These are phyloP conservation scores for Drosophila austrosaltans DNA, from an alignment of 2,888 invertebrate species.

Conservation along the genomic window DNA sequence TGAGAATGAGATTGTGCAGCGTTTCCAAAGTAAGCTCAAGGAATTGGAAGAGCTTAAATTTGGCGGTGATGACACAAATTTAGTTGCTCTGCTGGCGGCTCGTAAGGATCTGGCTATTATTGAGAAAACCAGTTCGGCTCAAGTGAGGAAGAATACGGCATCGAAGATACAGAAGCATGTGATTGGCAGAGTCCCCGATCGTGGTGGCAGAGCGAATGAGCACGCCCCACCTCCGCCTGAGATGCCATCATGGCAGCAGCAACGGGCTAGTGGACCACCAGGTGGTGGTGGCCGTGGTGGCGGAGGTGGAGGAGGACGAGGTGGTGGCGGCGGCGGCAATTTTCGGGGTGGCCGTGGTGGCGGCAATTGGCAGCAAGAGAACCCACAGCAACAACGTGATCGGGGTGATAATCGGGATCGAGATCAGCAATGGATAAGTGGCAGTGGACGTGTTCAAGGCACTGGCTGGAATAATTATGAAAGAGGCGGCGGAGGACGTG, in stretches of 20 bases:
- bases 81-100: constrained; percentile 93
- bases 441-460: constrained; percentile 83
- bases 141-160: constrained; percentile 92
- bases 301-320: constrained; percentile 71
- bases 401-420: constrained; percentile 51
- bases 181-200: constrained; percentile 95
- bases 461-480: constrained; percentile 78
- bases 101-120: constrained; percentile 92
- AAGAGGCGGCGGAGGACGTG: constrained; percentile 68
- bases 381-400: constrained; percentile 65
- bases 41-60: constrained; percentile 77
- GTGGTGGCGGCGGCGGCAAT: constrained; percentile 76
- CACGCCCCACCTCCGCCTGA: constrained; percentile 97
- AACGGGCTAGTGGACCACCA: constrained; percentile 84
- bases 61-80: constrained; percentile 85
- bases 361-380: constrained; percentile 65
- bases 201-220: constrained; percentile 96
- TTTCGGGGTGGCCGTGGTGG: constrained; percentile 66
- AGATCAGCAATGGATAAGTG: constrained; percentile 74
- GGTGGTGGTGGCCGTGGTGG: constrained; percentile 79
- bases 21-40: constrained; percentile 85
- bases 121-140: constrained; percentile 95
- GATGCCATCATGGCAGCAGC: constrained; percentile 97
- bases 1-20: constrained; percentile 88
- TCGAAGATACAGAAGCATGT: constrained; percentile 93